Base-by-base conservation (phyloP, 2,113 vertebrate species). In the Sigmodon hispidus region DNA sequence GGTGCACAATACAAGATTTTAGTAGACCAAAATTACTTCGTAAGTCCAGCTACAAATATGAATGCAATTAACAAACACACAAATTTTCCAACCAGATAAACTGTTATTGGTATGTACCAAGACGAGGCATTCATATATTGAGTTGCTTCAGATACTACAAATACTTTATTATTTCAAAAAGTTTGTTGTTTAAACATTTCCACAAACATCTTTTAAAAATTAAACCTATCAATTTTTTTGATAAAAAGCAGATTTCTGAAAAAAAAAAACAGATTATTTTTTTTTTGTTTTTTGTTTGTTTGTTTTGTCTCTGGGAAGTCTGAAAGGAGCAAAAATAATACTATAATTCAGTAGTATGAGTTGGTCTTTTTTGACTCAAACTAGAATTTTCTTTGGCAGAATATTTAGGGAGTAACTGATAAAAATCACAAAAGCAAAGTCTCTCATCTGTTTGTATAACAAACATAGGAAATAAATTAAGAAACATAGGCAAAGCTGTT, bases 91-190 rank as follows among this genome's bases (percentile, higher is more conserved):
- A 61, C 52, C 3, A 21, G 90, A 87, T 55, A 10, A 90, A 48
- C 72, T 80, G 89, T 7, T 34, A 93, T 40, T 36, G 89, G 5
- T 87, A 84, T 91, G 19, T 29, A 67, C 63, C 88, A 96, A 88
- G 45, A 34, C 7, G 10, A 36, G 22, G 87, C 87, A 40, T 96
- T 48, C 72, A 48, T 55, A 90, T 3, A 40, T 24, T 40, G 29
- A 95, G 43, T 93, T 79, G 31, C 89, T 92, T 94, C 89, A 80
- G 75, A 4, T 1, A 22, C 80, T 7, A 16, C 61, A 17, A 81
- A 92, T 95, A n/a, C 75, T 94, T 91, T 69, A 83, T 52, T 77
- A 79, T 40, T 93, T 73, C 4, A 88, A 87, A 77, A 55, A 85
- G 81, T 50, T 87, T 12, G 52, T 43, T 91, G 40, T 86, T 36